Base-by-base conservation (phyloP, 2,888 invertebrate species). In the Petrophora chlorosata region DNA sequence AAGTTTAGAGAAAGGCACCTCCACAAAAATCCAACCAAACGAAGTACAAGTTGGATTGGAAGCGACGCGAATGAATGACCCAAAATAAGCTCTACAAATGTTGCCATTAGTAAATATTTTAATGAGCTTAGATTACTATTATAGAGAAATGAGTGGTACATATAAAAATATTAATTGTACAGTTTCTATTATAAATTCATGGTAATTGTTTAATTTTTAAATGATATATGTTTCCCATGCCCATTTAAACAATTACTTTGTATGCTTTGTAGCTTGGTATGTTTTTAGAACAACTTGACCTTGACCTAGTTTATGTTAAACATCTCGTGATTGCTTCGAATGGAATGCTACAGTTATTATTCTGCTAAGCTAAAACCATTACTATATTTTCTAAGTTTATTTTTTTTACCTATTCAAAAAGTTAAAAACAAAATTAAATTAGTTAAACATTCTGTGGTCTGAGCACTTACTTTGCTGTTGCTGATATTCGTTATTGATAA, bases 1-100 rank as follows among this genome's bases (percentile, higher is more conserved):
- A 89, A 89, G 89, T 88, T 87, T 87, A 88, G 86, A 85, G 88
- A 89, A 89, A 90, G 90, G 90, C 90, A 89, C 87, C 85, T 87
- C 85, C 82, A 88, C 76, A 82, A 84, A 84, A 85, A 80, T 76
- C 76, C 75, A 80, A 82, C 76, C 75, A 80, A 82, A 79, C 78
- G 84, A 85, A 87, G 82, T 83, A 85, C 84, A 85, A 86, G 85
- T 85, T 86, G 81, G 85, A 87, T 49, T 40, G 43, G 83, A 85
- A 53, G 44, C 54, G 83, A 85, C 84, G 85, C 84, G 84, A 90
- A 76, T 83, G 84, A 90, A 76, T 90, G 90, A 91, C 89, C 89
- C 90, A 90, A 90, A 90, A 91, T 90, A 90, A 91, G 90, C 90
- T 91, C 80, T 65, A 67, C 56, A 58, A 78, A 76, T 85, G 88